Evolutionary conservation across 2,888 invertebrate genomes (phyloP).

Genomic region (Lasius platythorax): DNA sequence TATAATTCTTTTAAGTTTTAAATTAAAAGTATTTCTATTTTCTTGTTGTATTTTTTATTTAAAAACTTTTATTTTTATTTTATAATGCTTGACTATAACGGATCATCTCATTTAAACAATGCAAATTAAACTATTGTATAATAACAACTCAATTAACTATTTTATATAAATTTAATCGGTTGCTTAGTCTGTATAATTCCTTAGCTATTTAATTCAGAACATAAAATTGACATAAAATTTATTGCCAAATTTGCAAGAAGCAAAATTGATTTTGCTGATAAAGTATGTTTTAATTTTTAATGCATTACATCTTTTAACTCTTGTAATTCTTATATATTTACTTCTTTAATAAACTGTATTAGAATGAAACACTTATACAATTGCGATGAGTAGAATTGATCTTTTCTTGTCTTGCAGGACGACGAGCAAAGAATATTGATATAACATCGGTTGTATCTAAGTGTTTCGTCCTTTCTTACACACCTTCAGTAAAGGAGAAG

Average conservation of each 20-base stretch:
- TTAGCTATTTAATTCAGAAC: not conserved
- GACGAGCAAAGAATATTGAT: conserved; percentile 34
- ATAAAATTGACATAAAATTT: not conserved
- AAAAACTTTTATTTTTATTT: conserved; percentile 11
- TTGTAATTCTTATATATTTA: not conserved
- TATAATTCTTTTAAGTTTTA: not conserved
- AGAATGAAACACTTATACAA: not conserved
- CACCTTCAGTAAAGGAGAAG: conserved; percentile 34
- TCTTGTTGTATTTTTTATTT: not conserved
- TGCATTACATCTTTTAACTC: not conserved
- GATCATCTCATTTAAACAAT: not conserved
- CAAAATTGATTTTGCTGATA: not conserved
- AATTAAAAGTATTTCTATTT: not conserved
- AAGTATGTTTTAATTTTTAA: not conserved
- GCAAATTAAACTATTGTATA: not conserved
- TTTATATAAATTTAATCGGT: not conserved
- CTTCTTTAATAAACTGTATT: not conserved
- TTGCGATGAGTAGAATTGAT: conserved; percentile 18
- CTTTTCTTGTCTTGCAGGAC: conserved; percentile 2
- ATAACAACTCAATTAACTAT: not conserved
- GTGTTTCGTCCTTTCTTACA: conserved; percentile 26
- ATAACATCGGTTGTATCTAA: conserved; percentile 22
- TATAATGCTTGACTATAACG: not conserved
- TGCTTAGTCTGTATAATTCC: not conserved
- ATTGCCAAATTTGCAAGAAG: not conserved